These are phyloP conservation scores for Drosophila subpulchrella DNA, from an alignment of 1,140 invertebrate species.

Conservation along the genomic window DNA sequence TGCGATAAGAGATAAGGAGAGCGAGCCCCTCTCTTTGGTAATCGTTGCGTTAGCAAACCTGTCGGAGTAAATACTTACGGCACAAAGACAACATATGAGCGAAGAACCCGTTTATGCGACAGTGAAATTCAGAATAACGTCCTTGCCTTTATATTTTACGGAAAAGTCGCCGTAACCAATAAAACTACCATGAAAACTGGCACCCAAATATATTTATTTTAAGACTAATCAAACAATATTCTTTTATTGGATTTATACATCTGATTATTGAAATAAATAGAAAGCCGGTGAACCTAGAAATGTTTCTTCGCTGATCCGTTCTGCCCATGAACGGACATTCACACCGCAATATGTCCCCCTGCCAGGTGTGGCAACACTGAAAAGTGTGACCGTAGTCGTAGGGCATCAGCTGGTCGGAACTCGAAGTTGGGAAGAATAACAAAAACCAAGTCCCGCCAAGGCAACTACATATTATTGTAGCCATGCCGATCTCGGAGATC, in stretches of 20 bases:
- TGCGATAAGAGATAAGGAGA: conserved; percentile 69
- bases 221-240: not conserved
- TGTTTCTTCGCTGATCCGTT: not conserved
- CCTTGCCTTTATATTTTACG: no score
- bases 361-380: not conserved
- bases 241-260: not conserved
- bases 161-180: no score
- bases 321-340: not conserved
- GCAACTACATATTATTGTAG: not conserved
- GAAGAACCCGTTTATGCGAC: conserved; percentile 23
- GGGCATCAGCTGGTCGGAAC: not conserved
- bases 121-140: not conserved
- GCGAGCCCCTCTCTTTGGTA: conserved; percentile 49
- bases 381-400: not conserved
- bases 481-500: conserved; percentile 55
- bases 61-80: conserved; percentile 65
- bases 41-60: conserved; percentile 29
- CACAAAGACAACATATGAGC: conserved; percentile 21
- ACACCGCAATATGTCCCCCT: not conserved
- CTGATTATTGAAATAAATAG: not conserved
- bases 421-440: not conserved
- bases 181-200: not conserved
- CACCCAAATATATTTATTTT: no score
- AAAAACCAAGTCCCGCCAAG: not conserved
- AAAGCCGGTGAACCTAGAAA: not conserved